phyloP scores from a whole-genome alignment of 2,888 invertebrate species.

The Priapulus caudatus region DNA sequence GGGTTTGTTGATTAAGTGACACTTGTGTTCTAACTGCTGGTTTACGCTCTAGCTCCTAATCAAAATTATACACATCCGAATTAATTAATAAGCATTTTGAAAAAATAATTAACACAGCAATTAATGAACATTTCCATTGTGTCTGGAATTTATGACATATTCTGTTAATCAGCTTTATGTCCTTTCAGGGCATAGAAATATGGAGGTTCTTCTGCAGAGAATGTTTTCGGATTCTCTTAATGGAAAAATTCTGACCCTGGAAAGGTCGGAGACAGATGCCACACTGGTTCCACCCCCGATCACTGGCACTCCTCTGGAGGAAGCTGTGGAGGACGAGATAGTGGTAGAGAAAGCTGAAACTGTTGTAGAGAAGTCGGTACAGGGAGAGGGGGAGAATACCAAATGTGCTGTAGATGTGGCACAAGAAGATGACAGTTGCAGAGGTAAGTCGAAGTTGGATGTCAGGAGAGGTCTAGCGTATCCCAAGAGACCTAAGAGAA shows the following conservation, averaged over 20 bases:
- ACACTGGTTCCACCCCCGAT: too few species aligned
- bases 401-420: not conserved
- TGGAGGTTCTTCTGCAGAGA: constrained; percentile 37
- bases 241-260: too few species aligned
- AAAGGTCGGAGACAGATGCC: constrained; percentile 18
- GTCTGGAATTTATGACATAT: too few species aligned
- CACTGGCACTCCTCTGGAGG: too few species aligned
- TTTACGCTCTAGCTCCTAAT: too few species aligned
- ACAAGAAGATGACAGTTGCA: not conserved
- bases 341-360: not conserved
- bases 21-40: too few species aligned
- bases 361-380: not conserved
- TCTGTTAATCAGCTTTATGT: not conserved
- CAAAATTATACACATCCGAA: too few species aligned
- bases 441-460: not conserved
- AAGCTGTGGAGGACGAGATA: not conserved
- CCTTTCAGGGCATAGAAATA: constrained; percentile 36
- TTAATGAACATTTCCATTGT: too few species aligned
- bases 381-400: not conserved
- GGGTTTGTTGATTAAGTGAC: too few species aligned
- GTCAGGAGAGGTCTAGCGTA: too few species aligned
- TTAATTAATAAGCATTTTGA: constrained; percentile 7
- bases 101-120: too few species aligned
- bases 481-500: too few species aligned
- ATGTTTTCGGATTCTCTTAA: constrained; percentile 41